These are phyloP conservation scores for Brachionus angularis DNA, from an alignment of 1,140 invertebrate genomes.

Conservation along the genomic window DNA sequence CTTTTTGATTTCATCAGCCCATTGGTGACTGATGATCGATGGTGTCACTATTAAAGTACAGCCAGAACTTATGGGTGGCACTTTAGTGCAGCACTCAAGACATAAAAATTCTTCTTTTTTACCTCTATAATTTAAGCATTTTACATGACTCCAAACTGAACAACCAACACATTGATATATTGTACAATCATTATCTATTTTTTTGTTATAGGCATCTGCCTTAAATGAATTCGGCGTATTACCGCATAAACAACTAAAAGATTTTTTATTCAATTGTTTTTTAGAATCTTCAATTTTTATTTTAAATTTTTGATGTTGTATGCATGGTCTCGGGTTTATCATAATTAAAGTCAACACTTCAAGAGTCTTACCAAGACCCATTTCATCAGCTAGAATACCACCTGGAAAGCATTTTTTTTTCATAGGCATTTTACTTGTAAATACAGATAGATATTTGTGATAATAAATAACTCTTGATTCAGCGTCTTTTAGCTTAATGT, in stretches of 20 bases:
- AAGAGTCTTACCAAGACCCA: conserved; percentile 77
- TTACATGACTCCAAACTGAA: conserved; percentile 63
- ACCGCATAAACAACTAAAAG: conserved; percentile 35
- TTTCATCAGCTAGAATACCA: conserved; percentile 76
- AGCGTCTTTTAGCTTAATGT: not conserved
- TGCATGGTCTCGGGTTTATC: conserved; percentile 58
- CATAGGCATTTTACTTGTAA: not conserved
- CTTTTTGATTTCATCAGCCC: conserved; percentile 69
- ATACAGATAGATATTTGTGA: conserved; percentile 10
- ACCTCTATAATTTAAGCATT: conserved; percentile 62
- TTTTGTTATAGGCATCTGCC: not conserved
- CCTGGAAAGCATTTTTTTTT: conserved; percentile 58
- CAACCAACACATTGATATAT: conserved; percentile 62
- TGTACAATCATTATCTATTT: conserved; percentile 44
- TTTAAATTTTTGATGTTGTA: conserved; percentile 47
- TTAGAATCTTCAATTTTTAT: conserved; percentile 41
- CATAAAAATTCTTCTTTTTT: conserved; percentile 43
- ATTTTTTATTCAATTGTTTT: conserved; percentile 40
- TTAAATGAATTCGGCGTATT: conserved; percentile 27
- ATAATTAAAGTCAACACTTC: conserved; percentile 68
- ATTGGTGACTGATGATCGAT: conserved; percentile 66
- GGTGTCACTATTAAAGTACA: conserved; percentile 72
- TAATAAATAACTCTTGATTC: not conserved
- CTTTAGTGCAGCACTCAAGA: conserved; percentile 60
- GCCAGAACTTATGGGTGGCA: conserved; percentile 60